Percentiles rank a stretch among this genome's conserved stretches.
phyloP scores from a whole-genome alignment of 2,888 invertebrate species.

The Ganaspis brasiliensis region DNA sequence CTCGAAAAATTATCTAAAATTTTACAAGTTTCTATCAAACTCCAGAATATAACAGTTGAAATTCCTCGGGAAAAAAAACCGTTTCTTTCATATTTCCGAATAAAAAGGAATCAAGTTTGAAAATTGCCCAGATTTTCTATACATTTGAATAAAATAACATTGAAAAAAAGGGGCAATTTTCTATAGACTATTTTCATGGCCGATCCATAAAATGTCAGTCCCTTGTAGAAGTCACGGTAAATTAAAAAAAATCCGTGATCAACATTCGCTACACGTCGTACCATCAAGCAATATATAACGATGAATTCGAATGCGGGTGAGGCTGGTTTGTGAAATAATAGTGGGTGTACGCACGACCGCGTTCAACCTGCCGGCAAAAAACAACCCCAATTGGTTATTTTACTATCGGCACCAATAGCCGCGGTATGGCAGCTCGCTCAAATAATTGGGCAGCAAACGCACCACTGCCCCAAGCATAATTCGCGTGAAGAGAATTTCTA shows the following conservation, averaged over 20 bases:
- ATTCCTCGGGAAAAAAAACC: too few relatives aligned
- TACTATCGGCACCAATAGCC: constrained; percentile 29
- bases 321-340: constrained; percentile 26
- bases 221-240: constrained; percentile 30
- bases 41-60: too few relatives aligned
- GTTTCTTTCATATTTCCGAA: too few relatives aligned
- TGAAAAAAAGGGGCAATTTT: constrained; percentile 1
- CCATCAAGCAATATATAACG: constrained; percentile 35
- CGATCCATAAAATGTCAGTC: constrained; percentile 28
- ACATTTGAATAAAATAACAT: neutral
- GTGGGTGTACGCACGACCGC: constrained; percentile 37
- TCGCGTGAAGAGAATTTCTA: constrained; percentile 48
- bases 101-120: too few relatives aligned
- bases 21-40: too few relatives aligned
- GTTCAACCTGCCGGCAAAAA: constrained; percentile 27
- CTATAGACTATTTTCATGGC: constrained; percentile 8
- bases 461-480: constrained; percentile 40
- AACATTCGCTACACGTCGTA: constrained; percentile 34
- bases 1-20: too few relatives aligned
- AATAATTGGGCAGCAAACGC: constrained; percentile 39
- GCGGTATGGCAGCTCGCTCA: constrained; percentile 34
- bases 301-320: constrained; percentile 31
- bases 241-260: constrained; percentile 37
- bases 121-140: neutral
- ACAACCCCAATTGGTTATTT: constrained; percentile 41